These are phyloP conservation scores for Laupala kohalensis DNA, from an alignment of 1,140 invertebrate genomes.

Conservation along the genomic window DNA sequence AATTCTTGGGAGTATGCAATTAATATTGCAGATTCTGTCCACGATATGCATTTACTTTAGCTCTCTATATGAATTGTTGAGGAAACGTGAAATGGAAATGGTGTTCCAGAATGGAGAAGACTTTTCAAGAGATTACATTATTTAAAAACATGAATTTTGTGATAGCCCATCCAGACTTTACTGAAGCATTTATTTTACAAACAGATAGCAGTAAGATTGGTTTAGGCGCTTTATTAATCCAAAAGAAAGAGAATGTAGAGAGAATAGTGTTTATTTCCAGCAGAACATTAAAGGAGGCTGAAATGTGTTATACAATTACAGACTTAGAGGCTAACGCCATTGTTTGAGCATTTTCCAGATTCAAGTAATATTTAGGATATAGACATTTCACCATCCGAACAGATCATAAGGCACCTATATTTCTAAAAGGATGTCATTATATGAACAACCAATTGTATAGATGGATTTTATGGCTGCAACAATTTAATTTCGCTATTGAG, in stretches of 20 bases:
- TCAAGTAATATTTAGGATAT: neutral
- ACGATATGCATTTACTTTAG: neutral
- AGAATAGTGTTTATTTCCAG: neutral
- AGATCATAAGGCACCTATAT: neutral
- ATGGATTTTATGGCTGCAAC: neutral
- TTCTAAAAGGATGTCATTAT: neutral
- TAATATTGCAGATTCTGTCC: neutral
- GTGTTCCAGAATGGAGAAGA: neutral
- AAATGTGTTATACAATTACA: neutral
- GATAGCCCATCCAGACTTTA: neutral
- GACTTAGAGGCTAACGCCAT: neutral
- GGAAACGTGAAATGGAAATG: neutral
- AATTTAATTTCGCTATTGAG: neutral
- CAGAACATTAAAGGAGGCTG: neutral
- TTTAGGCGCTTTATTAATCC: neutral
- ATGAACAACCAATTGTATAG: neutral
- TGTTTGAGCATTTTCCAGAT: neutral
- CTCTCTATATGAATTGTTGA: neutral
- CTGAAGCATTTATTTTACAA: neutral
- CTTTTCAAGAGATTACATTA: neutral
- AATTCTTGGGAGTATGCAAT: neutral
- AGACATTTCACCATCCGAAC: neutral
- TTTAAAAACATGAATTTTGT: too few species aligned
- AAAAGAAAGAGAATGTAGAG: neutral
- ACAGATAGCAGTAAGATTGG: neutral